These are phyloP conservation scores for Phodopus roborovskii DNA, from an alignment of 2,113 vertebrate genomes.

Conservation along the genomic window DNA sequence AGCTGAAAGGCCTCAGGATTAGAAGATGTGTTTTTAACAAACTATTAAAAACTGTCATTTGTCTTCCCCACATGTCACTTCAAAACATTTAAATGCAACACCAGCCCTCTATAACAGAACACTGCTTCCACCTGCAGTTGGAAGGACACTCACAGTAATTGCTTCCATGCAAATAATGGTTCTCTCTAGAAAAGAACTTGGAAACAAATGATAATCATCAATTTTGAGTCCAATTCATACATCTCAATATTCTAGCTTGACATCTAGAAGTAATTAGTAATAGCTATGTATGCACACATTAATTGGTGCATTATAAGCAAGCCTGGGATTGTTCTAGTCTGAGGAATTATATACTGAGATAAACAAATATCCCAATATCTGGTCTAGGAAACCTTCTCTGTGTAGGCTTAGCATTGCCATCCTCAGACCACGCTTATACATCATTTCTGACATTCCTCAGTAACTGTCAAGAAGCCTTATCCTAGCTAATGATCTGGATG, in stretches of 20 bases:
- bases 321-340: background rate
- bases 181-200: slow-evolving; percentile 41
- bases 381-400: background rate
- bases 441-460: background rate
- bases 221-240: slow-evolving; percentile 22
- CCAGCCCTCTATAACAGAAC: background rate
- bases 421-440: background rate
- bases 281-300: background rate
- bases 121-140: slow-evolving; percentile 55
- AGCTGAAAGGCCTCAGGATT: background rate
- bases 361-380: background rate
- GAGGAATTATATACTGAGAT: background rate
- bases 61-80: background rate
- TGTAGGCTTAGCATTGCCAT: background rate
- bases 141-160: background rate
- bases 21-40: background rate
- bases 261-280: slow-evolving; percentile 4
- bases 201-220: background rate
- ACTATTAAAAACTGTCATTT: background rate
- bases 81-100: slow-evolving; percentile 17
- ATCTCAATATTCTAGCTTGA: background rate
- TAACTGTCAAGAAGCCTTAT: background rate
- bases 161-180: background rate
- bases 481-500: background rate
- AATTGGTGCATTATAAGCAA: background rate